Percentiles rank a stretch among this genome's conserved stretches.
These are phyloP conservation scores for Microctenopoma stevenorrisi DNA, from an alignment of 2,797 vertebrate species.

Conservation along the genomic window DNA sequence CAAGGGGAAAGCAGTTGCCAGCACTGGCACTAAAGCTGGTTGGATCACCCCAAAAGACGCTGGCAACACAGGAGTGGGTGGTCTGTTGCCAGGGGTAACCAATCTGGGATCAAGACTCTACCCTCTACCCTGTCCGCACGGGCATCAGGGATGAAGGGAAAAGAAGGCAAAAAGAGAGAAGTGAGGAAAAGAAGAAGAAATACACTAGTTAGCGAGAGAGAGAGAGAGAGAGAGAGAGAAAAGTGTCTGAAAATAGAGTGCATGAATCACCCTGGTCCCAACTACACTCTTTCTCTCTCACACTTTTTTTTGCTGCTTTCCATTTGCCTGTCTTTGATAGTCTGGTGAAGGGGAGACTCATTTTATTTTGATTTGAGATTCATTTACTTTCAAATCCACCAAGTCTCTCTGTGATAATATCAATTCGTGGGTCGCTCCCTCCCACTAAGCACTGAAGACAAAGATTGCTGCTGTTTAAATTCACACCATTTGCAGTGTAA, in stretches of 20 bases:
- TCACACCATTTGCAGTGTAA: constrained; percentile 58
- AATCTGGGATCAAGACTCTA: constrained; percentile 49
- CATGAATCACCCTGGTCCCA: constrained; percentile 19
- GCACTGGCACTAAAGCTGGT: constrained; percentile 14
- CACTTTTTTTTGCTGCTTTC: constrained; percentile 11
- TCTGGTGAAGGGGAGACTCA: constrained; percentile 55
- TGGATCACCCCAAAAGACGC: constrained; percentile 35
- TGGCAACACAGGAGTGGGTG: constrained; percentile 38
- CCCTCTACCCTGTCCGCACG: constrained; percentile 47
- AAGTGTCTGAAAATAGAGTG: constrained; percentile 56
- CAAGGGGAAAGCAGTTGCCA: constrained; percentile 7
- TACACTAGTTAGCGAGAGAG: constrained; percentile 9
- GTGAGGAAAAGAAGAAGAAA: constrained; percentile 13
- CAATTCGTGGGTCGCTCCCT: constrained; percentile 51
- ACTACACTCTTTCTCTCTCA: background rate
- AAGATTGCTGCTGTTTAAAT: constrained; percentile 51
- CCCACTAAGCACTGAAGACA: constrained; percentile 45
- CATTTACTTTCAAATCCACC: constrained; percentile 64
- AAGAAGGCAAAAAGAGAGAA: constrained; percentile 16
- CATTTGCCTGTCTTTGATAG: constrained; percentile 45
- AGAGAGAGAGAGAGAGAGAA: constrained; percentile 37
- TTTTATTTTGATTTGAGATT: constrained; percentile 73
- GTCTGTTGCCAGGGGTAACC: constrained; percentile 63
- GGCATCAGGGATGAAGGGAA: constrained; percentile 50
- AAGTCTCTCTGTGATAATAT: constrained; percentile 55